A percentile compares a stretch with the other conserved stretches of the same genome.
Evolutionary conservation across 2,113 vertebrate species (phyloP).

Genomic region (Cisticola juncidis): DNA sequence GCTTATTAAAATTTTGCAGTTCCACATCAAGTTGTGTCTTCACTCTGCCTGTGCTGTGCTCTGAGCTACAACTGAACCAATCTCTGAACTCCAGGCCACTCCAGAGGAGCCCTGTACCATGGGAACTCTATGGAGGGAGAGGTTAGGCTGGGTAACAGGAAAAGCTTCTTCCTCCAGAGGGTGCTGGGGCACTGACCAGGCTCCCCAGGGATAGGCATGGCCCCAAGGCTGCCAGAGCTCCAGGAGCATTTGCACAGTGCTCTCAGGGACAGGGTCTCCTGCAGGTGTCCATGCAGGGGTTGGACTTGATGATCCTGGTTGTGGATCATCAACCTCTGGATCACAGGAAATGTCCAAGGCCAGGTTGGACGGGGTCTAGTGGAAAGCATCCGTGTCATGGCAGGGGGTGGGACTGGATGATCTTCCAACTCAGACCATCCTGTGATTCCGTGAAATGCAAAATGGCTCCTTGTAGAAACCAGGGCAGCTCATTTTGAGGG

Average conservation of each 20-base stretch:
- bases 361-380: neutral
- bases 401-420: neutral
- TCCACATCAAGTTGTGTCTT: neutral
- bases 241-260: fast-evolving
- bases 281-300: neutral
- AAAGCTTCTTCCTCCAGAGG: neutral
- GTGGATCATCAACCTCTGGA: neutral
- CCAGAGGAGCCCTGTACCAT: neutral
- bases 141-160: neutral
- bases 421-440: neutral
- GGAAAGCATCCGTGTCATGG: neutral
- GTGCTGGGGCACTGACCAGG: neutral
- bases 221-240: neutral
- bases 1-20: neutral
- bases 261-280: neutral
- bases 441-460: neutral
- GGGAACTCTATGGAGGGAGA: neutral
- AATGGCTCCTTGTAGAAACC: fast-evolving
- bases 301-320: neutral
- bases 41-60: neutral
- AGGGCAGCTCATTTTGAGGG: neutral
- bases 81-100: neutral
- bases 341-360: neutral
- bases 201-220: fast-evolving
- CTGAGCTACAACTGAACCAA: neutral